A percentile compares a stretch with the other conserved stretches of the same genome.
These are phyloP conservation scores for Nixonia krombeini DNA, from an alignment of 1,140 invertebrate species.

Conservation along the genomic window DNA sequence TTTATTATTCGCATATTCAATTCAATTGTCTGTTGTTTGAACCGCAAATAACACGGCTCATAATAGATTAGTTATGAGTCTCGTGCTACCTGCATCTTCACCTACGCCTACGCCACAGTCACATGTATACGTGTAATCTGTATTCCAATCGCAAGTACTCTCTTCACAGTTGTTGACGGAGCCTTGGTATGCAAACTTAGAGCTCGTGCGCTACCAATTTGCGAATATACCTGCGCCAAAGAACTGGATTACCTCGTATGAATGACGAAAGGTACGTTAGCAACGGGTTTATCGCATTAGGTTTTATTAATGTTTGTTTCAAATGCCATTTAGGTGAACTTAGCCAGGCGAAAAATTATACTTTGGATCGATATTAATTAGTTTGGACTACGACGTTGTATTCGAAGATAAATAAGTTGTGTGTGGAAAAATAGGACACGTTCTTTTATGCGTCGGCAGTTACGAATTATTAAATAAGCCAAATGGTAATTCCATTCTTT, in stretches of 20 bases:
- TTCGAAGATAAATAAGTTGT: no score
- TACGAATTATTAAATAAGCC: not conserved
- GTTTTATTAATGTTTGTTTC: conserved; percentile 27
- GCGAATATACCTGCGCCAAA: not conserved
- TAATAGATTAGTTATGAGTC: not conserved
- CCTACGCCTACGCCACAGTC: conserved; percentile 11
- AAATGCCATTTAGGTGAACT: conserved; percentile 12
- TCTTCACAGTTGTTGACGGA: conserved; percentile 25
- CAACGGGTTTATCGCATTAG: not conserved
- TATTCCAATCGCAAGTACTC: conserved; percentile 30
- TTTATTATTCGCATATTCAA: no score
- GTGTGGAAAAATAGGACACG: no score
- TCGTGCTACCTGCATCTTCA: conserved; percentile 9
- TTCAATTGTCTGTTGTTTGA: no score
- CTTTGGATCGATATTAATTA: no score
- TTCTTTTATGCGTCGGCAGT: no score
- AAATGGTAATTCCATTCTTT: no score
- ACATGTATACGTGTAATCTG: conserved; percentile 18
- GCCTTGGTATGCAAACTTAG: conserved; percentile 35
- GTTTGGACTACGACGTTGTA: no score
- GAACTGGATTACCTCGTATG: conserved; percentile 33
- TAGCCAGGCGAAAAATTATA: not conserved
- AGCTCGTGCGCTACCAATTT: conserved; percentile 22
- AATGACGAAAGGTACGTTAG: conserved; percentile 10
- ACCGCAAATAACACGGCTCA: not conserved